A percentile compares a stretch with the other conserved stretches of the same genome.
phyloP scores from a whole-genome alignment of 1,140 invertebrate species.

The Glossosoma conforme region DNA sequence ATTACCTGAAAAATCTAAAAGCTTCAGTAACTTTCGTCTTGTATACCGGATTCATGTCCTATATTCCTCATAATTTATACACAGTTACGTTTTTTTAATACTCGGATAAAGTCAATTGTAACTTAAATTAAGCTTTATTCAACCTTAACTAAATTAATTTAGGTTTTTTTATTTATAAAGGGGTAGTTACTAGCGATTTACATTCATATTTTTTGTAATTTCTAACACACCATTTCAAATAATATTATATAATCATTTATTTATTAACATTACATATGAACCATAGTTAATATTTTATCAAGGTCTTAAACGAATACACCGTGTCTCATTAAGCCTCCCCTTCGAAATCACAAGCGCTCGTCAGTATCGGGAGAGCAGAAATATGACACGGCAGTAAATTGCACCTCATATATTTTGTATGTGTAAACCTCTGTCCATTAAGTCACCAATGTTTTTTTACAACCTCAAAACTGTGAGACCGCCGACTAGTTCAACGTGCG shows the following conservation, averaged over 20 bases:
- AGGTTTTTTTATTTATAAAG: conserved; percentile 23
- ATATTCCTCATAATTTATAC: conserved; percentile 28
- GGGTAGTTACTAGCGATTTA: conserved; percentile 26
- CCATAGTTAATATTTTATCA: conserved; percentile 24
- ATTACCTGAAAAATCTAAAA: no score
- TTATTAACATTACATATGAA: conserved; percentile 31
- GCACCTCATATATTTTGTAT: conserved; percentile 27
- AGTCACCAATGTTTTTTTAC: no score
- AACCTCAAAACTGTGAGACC: no score
- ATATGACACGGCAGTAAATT: conserved; percentile 19
- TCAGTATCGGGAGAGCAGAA: no score
- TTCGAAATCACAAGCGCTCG: conserved; percentile 30
- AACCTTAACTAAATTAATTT: conserved; percentile 24
- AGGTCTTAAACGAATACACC: conserved; percentile 21
- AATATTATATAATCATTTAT: conserved; percentile 28
- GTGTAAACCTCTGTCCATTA: no score
- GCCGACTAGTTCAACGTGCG: not conserved
- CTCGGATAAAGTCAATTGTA: conserved; percentile 22
- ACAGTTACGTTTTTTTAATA: conserved; percentile 14
- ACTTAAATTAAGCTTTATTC: conserved; percentile 24
- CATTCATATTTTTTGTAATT: conserved; percentile 25
- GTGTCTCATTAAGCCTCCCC: conserved; percentile 33
- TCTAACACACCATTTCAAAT: conserved; percentile 29
- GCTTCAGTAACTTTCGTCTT: no score
- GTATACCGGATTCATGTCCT: conserved; percentile 15